Base-by-base conservation (phyloP, 2,113 vertebrate genomes). In the Sinocyclocheilus anophthalmus region DNA sequence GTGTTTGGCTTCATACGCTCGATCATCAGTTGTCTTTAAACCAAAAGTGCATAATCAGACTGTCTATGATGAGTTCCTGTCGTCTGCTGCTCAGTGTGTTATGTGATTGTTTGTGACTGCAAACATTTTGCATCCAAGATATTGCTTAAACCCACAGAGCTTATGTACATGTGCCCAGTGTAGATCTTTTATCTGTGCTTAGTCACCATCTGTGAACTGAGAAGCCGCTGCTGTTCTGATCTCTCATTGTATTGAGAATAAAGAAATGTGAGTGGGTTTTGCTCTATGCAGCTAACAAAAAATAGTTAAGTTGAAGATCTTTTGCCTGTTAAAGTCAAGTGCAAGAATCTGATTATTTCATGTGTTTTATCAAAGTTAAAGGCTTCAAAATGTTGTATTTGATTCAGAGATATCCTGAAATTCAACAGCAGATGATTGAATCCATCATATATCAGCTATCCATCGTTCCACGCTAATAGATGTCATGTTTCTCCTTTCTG, bases 141-240 rank as follows among this genome's bases (percentile, higher is more conserved):
- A 33, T 30, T 33, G 30, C 14, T 18, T 20, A 69, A 26, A 80
- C 37, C 18, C 37, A 20, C 50, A n/a, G 37, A 75, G 77, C 18
- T 22, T 5, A 10, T 75, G 72, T 75, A 13, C 14, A 75, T 24
- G n/a, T 75, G 57, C 69, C 7, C 33, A 11, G 1, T 16, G 59
- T 67, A 9, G 24, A 26, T 77, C 12, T 78, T 63, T 78, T 77
- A 70, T 63, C 48, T 48, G 57, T 84, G 73, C 55, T 63, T 81
- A 48, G 55, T 63, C 37, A 42, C 70, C 70, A 72, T 9, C 20
- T 30, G 81, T 50, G 63, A 70, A n/a, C 70, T 13, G 70, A 73
- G 5, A 73, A 73, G 20, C 70, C 37, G 2, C 9, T 73, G 20
- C 10, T 42, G 37, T 39, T 42, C 4, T 73, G 18, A 42, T 73